Evolutionary conservation across 2,113 vertebrate species (phyloP).

Genomic region (Erythrocebus patas): DNA sequence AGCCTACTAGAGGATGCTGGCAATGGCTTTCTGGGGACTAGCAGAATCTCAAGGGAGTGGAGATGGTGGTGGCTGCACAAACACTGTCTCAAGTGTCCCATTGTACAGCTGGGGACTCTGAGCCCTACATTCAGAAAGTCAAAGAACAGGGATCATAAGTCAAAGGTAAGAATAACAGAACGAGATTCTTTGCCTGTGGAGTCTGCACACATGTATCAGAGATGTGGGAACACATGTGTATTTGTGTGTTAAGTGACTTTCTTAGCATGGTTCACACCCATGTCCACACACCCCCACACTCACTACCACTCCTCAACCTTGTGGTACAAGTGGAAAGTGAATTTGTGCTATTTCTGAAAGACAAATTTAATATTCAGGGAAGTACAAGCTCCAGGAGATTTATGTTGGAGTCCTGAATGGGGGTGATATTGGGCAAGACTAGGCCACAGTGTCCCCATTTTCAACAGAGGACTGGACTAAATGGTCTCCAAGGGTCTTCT

Average conservation of each 20-base stretch:
- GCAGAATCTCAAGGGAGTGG: not conserved
- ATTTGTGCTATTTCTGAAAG: not conserved
- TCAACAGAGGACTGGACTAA: not conserved
- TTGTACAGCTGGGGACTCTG: not conserved
- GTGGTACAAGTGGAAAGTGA: not conserved
- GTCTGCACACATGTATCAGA: too few relatives aligned
- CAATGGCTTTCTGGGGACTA: not conserved
- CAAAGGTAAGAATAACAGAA: not conserved
- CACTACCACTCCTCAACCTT: not conserved
- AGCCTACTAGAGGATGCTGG: not conserved
- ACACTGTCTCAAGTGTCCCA: not conserved
- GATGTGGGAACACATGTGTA: not conserved
- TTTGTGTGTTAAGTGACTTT: not conserved
- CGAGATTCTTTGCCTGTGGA: not conserved
- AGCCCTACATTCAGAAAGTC: not conserved
- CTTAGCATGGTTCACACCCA: not conserved
- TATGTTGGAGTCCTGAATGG: not conserved
- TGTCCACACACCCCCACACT: not conserved
- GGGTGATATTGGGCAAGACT: not conserved
- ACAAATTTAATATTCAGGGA: not conserved
- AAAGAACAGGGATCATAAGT: not conserved
- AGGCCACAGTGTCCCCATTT: not conserved
- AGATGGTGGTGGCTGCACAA: not conserved
- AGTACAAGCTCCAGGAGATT: not conserved
- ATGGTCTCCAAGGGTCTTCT: not conserved